Percentiles rank a stretch among this genome's conserved stretches.
Evolutionary conservation across 2,797 vertebrate genomes (phyloP).

Genomic region (Mico argentatus): DNA sequence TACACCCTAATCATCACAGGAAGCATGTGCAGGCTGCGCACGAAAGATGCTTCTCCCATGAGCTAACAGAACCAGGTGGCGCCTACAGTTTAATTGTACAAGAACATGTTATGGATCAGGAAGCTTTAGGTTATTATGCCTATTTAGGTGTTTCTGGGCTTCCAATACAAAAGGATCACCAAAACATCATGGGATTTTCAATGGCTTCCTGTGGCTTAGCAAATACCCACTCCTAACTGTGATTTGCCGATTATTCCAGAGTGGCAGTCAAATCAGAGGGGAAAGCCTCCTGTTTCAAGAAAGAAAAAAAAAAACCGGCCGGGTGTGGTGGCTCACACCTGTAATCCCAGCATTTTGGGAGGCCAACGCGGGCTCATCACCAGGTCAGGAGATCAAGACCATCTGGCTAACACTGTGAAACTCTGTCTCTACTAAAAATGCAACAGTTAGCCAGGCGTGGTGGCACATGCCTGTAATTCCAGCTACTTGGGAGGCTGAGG

Average conservation of each 20-base stretch:
- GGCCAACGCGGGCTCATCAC: neutral
- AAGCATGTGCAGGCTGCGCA: neutral
- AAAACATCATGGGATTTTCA: neutral
- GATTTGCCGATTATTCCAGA: neutral
- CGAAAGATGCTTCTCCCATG: neutral
- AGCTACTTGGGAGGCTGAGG: neutral
- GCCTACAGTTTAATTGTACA: neutral
- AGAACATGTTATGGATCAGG: neutral
- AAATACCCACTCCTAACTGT: neutral
- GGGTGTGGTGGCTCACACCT: neutral
- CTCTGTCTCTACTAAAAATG: neutral
- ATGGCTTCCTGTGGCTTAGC: neutral
- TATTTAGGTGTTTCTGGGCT: neutral
- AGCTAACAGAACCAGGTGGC: neutral
- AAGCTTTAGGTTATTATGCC: neutral
- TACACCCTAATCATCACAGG: neutral
- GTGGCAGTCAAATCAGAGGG: neutral
- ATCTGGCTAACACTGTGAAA: neutral
- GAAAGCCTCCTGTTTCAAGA: neutral
- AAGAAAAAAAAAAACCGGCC: too few relatives aligned
- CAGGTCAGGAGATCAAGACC: neutral
- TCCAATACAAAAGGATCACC: neutral
- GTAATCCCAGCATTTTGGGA: neutral
- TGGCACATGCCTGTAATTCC: neutral
- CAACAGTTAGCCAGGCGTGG: neutral